These are phyloP conservation scores for Limnephilus marmoratus DNA, from an alignment of 2,888 invertebrate species.

Conservation along the genomic window DNA sequence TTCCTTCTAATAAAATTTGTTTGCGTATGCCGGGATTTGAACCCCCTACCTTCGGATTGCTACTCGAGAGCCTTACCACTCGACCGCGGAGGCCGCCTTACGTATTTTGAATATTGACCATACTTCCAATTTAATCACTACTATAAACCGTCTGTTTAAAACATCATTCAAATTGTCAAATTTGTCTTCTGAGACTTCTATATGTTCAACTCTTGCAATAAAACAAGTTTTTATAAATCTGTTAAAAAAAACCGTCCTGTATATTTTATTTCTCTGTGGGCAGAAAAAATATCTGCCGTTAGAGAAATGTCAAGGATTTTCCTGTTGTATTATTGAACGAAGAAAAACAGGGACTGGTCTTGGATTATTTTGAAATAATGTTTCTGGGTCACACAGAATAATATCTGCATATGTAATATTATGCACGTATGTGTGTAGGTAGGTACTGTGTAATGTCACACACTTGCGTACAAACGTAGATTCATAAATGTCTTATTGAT, in stretches of 20 bases:
- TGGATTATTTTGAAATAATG: neutral
- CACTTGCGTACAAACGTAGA: neutral
- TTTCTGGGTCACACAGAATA: conserved; percentile 38
- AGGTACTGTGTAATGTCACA: neutral
- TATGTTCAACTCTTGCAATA: too few relatives aligned
- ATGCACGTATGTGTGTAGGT: neutral
- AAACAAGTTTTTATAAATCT: neutral
- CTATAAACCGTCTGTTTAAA: too few relatives aligned
- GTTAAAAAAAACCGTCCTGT: neutral
- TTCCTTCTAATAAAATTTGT: too few relatives aligned
- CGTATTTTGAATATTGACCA: too few relatives aligned
- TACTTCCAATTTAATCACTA: too few relatives aligned
- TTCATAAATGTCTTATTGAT: neutral
- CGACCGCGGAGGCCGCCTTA: too few relatives aligned
- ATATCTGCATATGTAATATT: neutral
- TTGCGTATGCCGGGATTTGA: too few relatives aligned
- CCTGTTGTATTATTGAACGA: conserved; percentile 20
- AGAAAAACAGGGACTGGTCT: neutral
- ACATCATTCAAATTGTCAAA: too few relatives aligned
- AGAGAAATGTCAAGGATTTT: conserved; percentile 45
- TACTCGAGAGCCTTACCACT: too few relatives aligned
- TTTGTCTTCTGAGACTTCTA: too few relatives aligned
- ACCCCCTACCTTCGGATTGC: too few relatives aligned
- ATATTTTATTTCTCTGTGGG: neutral
- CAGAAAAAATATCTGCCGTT: conserved; percentile 18